Percentiles rank a stretch among this genome's conserved stretches.
Conservation (phyloP, 2,113 vertebrate genomes). For the Sakesphorus luctuosus region DNA sequence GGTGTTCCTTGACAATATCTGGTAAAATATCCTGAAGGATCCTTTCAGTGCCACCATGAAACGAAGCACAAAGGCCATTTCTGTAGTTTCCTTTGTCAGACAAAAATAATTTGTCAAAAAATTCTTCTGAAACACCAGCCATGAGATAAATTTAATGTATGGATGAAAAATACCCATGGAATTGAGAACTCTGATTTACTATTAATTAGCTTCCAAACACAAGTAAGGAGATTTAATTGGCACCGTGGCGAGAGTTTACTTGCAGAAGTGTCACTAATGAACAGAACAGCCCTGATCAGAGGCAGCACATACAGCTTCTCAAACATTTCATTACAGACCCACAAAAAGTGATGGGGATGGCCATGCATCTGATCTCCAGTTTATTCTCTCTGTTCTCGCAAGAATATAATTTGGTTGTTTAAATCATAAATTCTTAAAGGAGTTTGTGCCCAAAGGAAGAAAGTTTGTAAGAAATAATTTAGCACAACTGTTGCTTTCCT, state of each 20-base stretch:
- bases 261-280: conserved; percentile 75
- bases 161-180: conserved; percentile 59
- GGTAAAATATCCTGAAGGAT: neutral
- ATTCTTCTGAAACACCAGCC: neutral
- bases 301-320: conserved; percentile 47
- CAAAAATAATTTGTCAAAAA: neutral
- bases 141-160: neutral
- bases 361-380: conserved; percentile 61
- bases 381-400: conserved; percentile 38
- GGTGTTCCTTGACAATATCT: neutral
- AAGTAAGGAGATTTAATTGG: conserved; percentile 76
- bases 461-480: neutral
- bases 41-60: neutral
- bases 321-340: conserved; percentile 62
- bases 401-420: conserved; percentile 22
- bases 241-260: conserved; percentile 64
- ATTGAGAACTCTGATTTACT: conserved; percentile 60
- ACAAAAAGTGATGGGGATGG: conserved; percentile 41
- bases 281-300: conserved; percentile 68
- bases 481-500: neutral
- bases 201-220: conserved; percentile 73
- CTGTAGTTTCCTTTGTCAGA: neutral
- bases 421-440: neutral
- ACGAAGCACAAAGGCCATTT: neutral
- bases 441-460: neutral